Conservation (phyloP, 2,113 vertebrate genomes). For the Oriolus oriolus region DNA sequence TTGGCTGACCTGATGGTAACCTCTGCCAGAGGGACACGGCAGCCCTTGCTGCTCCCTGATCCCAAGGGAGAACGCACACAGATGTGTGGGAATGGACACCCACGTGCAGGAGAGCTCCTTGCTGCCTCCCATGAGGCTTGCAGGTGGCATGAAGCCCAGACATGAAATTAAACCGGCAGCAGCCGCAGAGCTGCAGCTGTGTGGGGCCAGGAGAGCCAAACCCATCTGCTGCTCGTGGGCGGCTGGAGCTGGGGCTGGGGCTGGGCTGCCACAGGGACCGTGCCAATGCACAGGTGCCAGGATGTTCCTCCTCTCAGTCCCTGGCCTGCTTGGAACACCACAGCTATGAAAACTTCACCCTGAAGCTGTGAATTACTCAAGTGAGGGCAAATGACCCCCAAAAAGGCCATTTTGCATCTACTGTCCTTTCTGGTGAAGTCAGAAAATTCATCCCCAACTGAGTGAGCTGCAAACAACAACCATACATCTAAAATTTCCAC, state of each 20-base stretch:
- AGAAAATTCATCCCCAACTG: background rate
- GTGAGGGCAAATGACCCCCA: background rate
- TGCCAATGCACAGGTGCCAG: background rate
- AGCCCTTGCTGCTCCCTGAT: background rate
- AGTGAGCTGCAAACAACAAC: background rate
- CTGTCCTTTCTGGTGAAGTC: background rate
- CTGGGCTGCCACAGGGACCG: background rate
- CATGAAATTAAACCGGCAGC: background rate
- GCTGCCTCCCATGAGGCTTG: rapidly evolving
- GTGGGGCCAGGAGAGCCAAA: background rate
- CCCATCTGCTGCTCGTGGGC: background rate
- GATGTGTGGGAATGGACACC: background rate
- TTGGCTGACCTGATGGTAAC: background rate
- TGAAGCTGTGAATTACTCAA: background rate
- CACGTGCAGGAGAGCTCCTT: background rate
- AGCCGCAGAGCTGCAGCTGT: background rate
- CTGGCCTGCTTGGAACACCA: background rate
- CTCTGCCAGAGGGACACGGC: background rate
- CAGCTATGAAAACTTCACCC: background rate
- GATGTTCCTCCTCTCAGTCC: background rate
- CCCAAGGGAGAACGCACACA: rapidly evolving
- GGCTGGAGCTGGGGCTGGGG: background rate
- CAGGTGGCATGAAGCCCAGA: background rate
- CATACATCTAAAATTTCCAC: background rate
- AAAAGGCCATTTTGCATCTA: background rate